Evolutionary conservation across 2,888 invertebrate genomes (phyloP).

Genomic region (Rhagonycha lutea): DNA sequence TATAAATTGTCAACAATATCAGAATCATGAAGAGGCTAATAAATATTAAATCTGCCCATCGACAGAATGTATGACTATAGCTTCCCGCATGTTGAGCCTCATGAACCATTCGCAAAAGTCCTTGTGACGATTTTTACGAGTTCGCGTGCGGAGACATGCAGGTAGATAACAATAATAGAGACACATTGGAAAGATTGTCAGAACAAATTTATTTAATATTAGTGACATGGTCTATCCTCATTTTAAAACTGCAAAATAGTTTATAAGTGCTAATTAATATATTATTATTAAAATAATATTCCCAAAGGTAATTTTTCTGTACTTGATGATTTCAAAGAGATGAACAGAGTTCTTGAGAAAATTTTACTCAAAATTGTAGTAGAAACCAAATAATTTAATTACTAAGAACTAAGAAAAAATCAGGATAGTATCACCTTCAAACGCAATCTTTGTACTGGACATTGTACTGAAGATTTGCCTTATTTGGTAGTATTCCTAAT

Average conservation of each 20-base stretch:
- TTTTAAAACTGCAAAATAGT: conserved; percentile 35
- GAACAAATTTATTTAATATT: conserved; percentile 28
- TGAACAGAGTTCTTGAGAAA: too few relatives aligned
- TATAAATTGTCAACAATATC: neutral
- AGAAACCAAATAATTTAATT: too few relatives aligned
- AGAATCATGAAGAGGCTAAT: neutral
- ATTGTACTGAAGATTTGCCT: too few relatives aligned
- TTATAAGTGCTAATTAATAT: conserved; percentile 38
- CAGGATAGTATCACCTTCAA: too few relatives aligned
- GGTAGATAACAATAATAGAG: conserved; percentile 22
- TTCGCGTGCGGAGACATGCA: conserved; percentile 41
- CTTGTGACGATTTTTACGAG: conserved; percentile 45
- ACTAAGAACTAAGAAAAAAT: too few relatives aligned
- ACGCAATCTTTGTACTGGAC: too few relatives aligned
- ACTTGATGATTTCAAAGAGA: too few relatives aligned
- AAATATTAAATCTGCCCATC: conserved; percentile 25
- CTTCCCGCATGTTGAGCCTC: conserved; percentile 39
- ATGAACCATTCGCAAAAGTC: conserved; percentile 38
- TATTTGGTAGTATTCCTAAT: too few relatives aligned
- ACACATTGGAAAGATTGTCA: conserved; percentile 29
- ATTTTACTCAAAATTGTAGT: too few relatives aligned
- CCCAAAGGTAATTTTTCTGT: too few relatives aligned
- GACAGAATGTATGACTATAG: conserved; percentile 35
- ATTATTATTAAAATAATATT: too few relatives aligned
- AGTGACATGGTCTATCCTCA: conserved; percentile 10